Evolutionary conservation across 2,888 invertebrate species (phyloP), one percentile per base, ranked within the genome.

Genomic region (Kryphioiulus occultus): DNA sequence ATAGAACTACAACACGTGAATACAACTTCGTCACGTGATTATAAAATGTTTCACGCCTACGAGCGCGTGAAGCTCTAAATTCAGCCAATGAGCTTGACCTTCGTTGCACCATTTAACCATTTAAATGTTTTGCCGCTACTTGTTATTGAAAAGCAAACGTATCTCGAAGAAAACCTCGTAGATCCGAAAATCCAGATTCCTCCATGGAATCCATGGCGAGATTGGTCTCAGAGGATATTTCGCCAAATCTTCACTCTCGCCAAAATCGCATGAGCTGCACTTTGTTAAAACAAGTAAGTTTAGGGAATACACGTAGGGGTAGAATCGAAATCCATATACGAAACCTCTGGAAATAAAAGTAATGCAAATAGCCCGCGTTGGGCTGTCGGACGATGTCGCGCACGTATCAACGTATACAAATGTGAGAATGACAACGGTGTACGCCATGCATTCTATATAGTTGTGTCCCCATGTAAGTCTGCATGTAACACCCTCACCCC

Each of bases 361-460:
- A 30, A 78, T 78, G 78, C 78, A 78, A 78, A 78, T 78, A 26
- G 68, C 22, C 26, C 35, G 7, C 35, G 12, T 30, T 9, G 15
- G 5, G 30, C 30, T 30, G 12, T 22, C 1, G 30, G 22, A 30
- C 22, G 22, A 59, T 59, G 22, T 59, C 59, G 59, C 22, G 12
- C 78, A 78, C 26, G 78, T 78, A 78, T 78, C 78, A 78, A 30
- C 22, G 78, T 78, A 35, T 35, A 78, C 12, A 78, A 78, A 78
- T 78, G 30, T 5, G 78, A 78, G 78, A 22, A 78, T 78, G 78
- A 22, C 15, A 26, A 78, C 30, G 30, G 9, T 30, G 53, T 19
- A 19, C 12, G 53, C 53, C 53, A 53, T n/a, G n/a, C n/a, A n/a
- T 53, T 78, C 30, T 12, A 78, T 35, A n/a, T n/a, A n/a, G n/a